These are phyloP conservation scores for Hyposoter didymator DNA, from an alignment of 2,888 invertebrate species.

Conservation along the genomic window DNA sequence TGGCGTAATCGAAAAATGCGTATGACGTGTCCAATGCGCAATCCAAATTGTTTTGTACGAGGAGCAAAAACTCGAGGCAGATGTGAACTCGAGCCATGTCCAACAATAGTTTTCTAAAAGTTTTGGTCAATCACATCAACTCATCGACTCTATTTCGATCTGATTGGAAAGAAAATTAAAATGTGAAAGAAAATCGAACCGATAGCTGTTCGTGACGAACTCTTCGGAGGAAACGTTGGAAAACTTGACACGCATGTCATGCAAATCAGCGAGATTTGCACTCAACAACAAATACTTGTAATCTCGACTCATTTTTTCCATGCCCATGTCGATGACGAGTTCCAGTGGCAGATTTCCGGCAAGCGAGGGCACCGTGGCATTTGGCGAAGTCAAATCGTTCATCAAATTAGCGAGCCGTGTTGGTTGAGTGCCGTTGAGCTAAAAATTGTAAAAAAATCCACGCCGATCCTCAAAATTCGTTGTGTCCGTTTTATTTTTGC, in stretches of 20 bases:
- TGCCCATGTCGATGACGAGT: constrained; percentile 77
- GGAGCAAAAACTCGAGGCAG: constrained; percentile 77
- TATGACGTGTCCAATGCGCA: constrained; percentile 73
- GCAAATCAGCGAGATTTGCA: constrained; percentile 71
- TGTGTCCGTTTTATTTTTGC: background rate
- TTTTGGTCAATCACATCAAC: background rate
- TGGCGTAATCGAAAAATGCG: constrained; percentile 72
- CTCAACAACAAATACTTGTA: constrained; percentile 76
- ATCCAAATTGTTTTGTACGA: constrained; percentile 76
- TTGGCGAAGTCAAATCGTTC: constrained; percentile 63
- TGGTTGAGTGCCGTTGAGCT: constrained; percentile 71
- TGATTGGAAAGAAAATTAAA: background rate
- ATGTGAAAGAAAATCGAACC: constrained; percentile 54
- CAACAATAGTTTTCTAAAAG: constrained; percentile 74
- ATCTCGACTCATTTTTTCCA: constrained; percentile 78
- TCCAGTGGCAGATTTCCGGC: constrained; percentile 77
- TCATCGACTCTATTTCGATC: background rate
- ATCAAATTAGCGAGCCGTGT: constrained; percentile 74
- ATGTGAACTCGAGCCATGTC: constrained; percentile 77
- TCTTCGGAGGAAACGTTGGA: constrained; percentile 67
- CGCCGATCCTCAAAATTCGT: background rate
- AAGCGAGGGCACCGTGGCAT: constrained; percentile 70
- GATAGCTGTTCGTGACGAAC: constrained; percentile 71
- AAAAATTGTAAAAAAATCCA: constrained; percentile 6
- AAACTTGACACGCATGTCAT: constrained; percentile 73